Evolutionary conservation across 2,113 vertebrate species (phyloP), one percentile per base, ranked within the genome.

Genomic region (Colistium nudipinnis): DNA sequence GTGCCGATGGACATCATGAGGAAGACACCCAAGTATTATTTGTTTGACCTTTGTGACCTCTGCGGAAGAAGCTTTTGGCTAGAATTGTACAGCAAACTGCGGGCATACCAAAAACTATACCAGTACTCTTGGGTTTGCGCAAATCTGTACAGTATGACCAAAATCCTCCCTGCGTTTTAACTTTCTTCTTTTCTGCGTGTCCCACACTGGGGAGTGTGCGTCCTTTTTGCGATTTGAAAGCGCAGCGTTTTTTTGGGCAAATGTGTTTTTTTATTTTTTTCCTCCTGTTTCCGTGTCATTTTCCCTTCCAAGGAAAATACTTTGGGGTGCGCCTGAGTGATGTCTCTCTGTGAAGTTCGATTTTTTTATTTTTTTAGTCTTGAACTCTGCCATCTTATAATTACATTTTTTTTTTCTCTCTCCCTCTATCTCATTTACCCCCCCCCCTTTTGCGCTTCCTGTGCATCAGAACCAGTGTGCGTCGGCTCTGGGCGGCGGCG

Each of bases 401-500:
- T 54, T 36, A 3, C 35, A 36, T 4, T 10, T 22, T 4, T 13
- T 4, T 51, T 16, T 16, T 25, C 24, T 22, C 39, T n/a, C 1
- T 27, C 10, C 9, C 38, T n/a, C 3, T 31, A 14, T 35, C 7
- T 53, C n/a, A 27, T n/a, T n/a, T n/a, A n/a, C n/a, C n/a, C n/a
- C n/a, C 25, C 35, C 35, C 35, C 2, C 27, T 56, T 44, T 20
- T n/a, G n/a, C n/a, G n/a, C 4, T 27, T 7, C 13, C 17, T 94
- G 33, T 86, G 7, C 45, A 17, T 60, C 68, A 98, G 95, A 93
- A 94, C 75, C 97, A 95, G 33, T 94, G 92, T 43, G 89, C 90
- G 16, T 93, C 92, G 16, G 86, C 93, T 70, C 85, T 93, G 75
- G 95, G 96, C 75, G 94, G 95, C 86, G 95, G 96, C 75, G 94